A percentile compares a stretch with the other conserved stretches of the same genome.
These are phyloP conservation scores for Ecdyonurus torrentis DNA, from an alignment of 2,888 invertebrate genomes.

Conservation along the genomic window DNA sequence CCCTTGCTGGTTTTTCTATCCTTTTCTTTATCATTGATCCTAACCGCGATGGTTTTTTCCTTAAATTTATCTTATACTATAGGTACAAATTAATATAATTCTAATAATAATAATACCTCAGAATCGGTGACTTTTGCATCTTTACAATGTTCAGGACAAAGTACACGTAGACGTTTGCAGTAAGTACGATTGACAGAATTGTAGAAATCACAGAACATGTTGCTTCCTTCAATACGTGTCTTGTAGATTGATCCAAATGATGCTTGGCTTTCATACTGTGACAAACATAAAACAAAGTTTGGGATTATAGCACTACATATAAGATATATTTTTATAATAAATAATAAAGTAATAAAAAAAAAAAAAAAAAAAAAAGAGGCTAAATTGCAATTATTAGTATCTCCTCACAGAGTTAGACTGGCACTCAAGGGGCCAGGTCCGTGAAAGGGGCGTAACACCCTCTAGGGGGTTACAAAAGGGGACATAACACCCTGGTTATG, in stretches of 20 bases:
- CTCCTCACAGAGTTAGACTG: no score
- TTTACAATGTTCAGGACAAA: slow-evolving; percentile 96
- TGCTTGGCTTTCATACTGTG: slow-evolving; percentile 82
- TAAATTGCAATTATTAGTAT: no score
- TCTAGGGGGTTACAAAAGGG: no score
- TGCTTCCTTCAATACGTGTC: slow-evolving; percentile 85
- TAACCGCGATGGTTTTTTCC: no score
- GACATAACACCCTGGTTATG: no score
- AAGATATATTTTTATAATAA: background rate
- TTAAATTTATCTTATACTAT: no score
- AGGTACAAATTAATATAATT: background rate
- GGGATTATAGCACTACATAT: slow-evolving; percentile 1
- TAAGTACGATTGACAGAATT: slow-evolving; percentile 79
- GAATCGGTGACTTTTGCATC: slow-evolving; percentile 74
- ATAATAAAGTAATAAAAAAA: slow-evolving; percentile 4
- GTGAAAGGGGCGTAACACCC: no score
- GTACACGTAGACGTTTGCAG: slow-evolving; percentile 84
- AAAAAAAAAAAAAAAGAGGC: no score
- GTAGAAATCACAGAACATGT: slow-evolving; percentile 96
- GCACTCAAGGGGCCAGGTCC: no score
- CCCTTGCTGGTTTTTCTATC: no score
- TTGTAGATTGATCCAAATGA: slow-evolving; percentile 91
- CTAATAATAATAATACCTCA: slow-evolving; percentile 30
- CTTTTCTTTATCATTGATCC: no score
- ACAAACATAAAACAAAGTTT: slow-evolving; percentile 12